These are phyloP conservation scores for Chondrosia reniformis DNA, from an alignment of 37 sponge, comb jelly and placozoan genomes.

Conservation along the genomic window DNA sequence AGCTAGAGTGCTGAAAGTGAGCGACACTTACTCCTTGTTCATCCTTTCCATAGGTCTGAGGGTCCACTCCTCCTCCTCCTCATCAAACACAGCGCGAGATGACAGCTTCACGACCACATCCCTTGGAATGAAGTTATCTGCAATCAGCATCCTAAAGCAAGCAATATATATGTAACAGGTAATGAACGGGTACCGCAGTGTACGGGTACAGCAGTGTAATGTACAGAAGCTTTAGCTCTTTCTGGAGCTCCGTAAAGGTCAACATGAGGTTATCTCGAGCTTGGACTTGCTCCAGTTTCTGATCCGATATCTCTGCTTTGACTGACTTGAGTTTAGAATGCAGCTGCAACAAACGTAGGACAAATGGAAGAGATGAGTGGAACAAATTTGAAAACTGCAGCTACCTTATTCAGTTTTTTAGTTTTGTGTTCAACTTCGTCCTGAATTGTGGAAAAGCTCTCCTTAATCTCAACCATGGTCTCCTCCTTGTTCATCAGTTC, in stretches of 20 bases:
- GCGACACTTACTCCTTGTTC: neutral
- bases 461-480: slow-evolving; percentile 75
- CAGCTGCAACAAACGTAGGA: slow-evolving; percentile 42
- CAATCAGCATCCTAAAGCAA: no score
- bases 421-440: slow-evolving; percentile 87
- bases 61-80: slow-evolving; percentile 79
- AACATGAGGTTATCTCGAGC: slow-evolving; percentile 58
- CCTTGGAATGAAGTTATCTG: slow-evolving; percentile 86
- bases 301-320: slow-evolving; percentile 66
- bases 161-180: no score
- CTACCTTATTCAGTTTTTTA: slow-evolving; percentile 86
- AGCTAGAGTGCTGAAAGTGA: neutral
- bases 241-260: slow-evolving; percentile 60
- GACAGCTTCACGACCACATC: slow-evolving; percentile 54
- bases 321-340: slow-evolving; percentile 62
- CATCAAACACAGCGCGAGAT: slow-evolving; percentile 69
- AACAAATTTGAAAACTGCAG: neutral
- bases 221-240: slow-evolving; percentile 70
- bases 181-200: no score
- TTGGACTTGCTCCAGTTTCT: slow-evolving; percentile 53
- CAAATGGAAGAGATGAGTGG: no score
- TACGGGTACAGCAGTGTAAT: neutral
- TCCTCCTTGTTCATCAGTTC: slow-evolving; percentile 83
- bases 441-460: slow-evolving; percentile 74
- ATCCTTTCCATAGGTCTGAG: slow-evolving; percentile 30